phyloP scores from a whole-genome alignment of 1,140 invertebrate species.

The Apis florea region DNA sequence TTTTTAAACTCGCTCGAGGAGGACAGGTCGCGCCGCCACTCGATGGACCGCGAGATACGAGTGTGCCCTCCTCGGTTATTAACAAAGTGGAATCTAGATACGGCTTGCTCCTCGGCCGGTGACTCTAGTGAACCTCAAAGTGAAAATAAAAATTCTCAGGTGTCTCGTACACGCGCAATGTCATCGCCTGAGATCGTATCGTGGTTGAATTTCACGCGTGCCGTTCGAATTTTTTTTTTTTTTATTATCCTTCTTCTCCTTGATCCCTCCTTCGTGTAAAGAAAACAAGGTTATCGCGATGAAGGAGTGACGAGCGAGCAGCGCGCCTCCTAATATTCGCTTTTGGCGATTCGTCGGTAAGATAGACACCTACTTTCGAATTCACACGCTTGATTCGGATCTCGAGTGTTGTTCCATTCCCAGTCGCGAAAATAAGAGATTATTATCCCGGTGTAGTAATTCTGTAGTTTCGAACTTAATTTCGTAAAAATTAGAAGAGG shows the following conservation, averaged over 20 bases:
- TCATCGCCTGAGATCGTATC: constrained; percentile 4
- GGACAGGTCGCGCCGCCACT: constrained; percentile 33
- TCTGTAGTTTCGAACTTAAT: too few relatives aligned
- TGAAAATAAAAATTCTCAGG: constrained; percentile 40
- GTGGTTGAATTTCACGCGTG: background rate
- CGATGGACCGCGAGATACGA: constrained; percentile 51
- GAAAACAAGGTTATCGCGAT: too few relatives aligned
- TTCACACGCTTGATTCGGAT: too few relatives aligned
- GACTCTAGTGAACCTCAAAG: constrained; percentile 45
- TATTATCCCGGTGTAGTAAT: too few relatives aligned
- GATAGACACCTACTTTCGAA: too few relatives aligned
- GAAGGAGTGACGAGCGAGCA: too few relatives aligned
- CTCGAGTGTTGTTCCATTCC: too few relatives aligned
- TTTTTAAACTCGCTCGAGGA: constrained; percentile 57
- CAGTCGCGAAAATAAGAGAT: too few relatives aligned
- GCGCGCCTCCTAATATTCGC: too few relatives aligned
- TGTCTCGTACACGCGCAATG: constrained; percentile 16
- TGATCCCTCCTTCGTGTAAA: background rate
- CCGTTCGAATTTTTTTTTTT: background rate
- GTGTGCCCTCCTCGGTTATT: constrained; percentile 27
- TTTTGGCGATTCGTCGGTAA: too few relatives aligned
- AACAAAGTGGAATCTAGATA: constrained; percentile 55
- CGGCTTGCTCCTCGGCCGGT: background rate
- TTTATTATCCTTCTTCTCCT: background rate
- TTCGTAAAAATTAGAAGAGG: too few relatives aligned